A percentile compares a stretch with the other conserved stretches of the same genome.
phyloP scores from a whole-genome alignment of 2,888 invertebrate genomes.

The Cerastoderma edule region DNA sequence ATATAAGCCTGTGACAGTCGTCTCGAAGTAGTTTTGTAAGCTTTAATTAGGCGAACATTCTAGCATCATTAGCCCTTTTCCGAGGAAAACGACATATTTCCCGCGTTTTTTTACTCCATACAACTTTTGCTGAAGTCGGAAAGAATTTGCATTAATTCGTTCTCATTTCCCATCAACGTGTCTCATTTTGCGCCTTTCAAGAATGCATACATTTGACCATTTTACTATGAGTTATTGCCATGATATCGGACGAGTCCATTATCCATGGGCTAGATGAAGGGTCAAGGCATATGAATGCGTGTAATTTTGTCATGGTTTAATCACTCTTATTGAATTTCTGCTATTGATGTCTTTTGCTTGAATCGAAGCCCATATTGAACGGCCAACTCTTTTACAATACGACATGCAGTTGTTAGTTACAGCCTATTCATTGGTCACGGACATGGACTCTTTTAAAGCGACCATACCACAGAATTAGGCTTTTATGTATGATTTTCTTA shows the following conservation, averaged over 20 bases:
- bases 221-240: too few relatives aligned
- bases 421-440: constrained; percentile 6
- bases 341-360: constrained; percentile 10
- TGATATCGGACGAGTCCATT: neutral
- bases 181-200: too few relatives aligned
- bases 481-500: too few relatives aligned
- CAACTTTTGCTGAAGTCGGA: too few relatives aligned
- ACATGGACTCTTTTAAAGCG: too few relatives aligned
- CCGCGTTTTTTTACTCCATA: too few relatives aligned
- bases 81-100: too few relatives aligned
- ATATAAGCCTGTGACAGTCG: constrained; percentile 47
- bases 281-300: constrained; percentile 35
- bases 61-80: constrained; percentile 38
- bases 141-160: too few relatives aligned
- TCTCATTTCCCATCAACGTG: too few relatives aligned
- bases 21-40: constrained; percentile 44
- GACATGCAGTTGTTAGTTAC: constrained; percentile 12
- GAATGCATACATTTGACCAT: too few relatives aligned
- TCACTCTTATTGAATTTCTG: constrained; percentile 28
- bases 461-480: too few relatives aligned
- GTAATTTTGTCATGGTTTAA: constrained; percentile 46
- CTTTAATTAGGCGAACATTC: constrained; percentile 43
- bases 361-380: constrained; percentile 12
- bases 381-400: neutral
- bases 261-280: neutral